Conservation (phyloP, 2,797 vertebrate species). For the Sphaeramia orbicularis region DNA sequence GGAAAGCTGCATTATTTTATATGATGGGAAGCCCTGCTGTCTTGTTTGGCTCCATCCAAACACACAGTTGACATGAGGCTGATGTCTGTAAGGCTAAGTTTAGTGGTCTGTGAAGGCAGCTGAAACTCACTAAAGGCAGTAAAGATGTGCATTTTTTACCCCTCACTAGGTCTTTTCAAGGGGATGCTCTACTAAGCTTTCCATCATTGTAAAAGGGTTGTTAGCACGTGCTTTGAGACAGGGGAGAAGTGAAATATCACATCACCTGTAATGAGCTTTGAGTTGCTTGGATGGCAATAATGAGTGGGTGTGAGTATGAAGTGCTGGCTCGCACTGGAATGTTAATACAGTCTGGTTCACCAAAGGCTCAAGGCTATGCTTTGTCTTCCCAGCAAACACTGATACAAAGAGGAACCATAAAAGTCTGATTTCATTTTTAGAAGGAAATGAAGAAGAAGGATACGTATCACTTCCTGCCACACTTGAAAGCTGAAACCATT, state of each 20-base stretch:
- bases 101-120: slow-evolving; percentile 47
- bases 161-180: slow-evolving; percentile 61
- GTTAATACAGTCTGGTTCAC: slow-evolving; percentile 55
- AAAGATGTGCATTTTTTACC: slow-evolving; percentile 61
- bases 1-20: slow-evolving; percentile 44
- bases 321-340: slow-evolving; percentile 45
- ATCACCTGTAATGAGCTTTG: slow-evolving; percentile 64
- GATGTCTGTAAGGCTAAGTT: slow-evolving; percentile 45
- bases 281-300: slow-evolving; percentile 59
- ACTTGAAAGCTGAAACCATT: slow-evolving; percentile 39
- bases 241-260: slow-evolving; percentile 63
- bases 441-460: slow-evolving; percentile 32
- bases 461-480: slow-evolving; percentile 46
- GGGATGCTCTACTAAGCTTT: slow-evolving; percentile 56
- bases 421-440: slow-evolving; percentile 56
- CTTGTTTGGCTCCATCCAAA: slow-evolving; percentile 52
- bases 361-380: slow-evolving; percentile 53
- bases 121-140: slow-evolving; percentile 50
- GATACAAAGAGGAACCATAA: slow-evolving; percentile 40
- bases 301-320: slow-evolving; percentile 60
- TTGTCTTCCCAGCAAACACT: slow-evolving; percentile 55
- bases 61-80: slow-evolving; percentile 42
- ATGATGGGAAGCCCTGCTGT: slow-evolving; percentile 30
- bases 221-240: slow-evolving; percentile 50
- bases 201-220: slow-evolving; percentile 45